These are phyloP conservation scores for Tolmerus cingulatus DNA, from an alignment of 2,888 invertebrate genomes.

Conservation along the genomic window DNA sequence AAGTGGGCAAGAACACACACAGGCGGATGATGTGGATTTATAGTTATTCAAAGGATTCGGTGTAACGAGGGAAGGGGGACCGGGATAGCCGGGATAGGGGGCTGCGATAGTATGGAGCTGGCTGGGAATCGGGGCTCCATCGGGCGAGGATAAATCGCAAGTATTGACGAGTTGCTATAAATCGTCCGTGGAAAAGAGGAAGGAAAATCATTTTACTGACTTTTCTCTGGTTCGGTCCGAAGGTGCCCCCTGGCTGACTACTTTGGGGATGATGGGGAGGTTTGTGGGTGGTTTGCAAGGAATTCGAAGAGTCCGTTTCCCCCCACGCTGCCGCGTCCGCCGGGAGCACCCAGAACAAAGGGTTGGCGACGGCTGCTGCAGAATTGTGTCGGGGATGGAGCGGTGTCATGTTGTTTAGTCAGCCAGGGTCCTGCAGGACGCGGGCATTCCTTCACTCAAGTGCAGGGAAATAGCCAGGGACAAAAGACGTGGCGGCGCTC, in stretches of 20 bases:
- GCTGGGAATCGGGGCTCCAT: background rate
- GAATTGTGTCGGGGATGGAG: background rate
- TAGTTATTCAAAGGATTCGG: conserved; percentile 15
- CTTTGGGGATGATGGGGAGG: background rate
- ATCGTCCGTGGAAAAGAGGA: conserved; percentile 35
- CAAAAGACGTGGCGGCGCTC: conserved; percentile 2
- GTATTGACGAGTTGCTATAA: conserved; percentile 39
- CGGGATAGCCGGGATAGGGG: background rate
- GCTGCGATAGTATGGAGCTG: background rate
- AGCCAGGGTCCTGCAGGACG: conserved; percentile 3
- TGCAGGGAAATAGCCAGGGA: conserved; percentile 18
- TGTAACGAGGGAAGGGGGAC: background rate
- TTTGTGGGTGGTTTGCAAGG: background rate
- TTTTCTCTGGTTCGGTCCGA: background rate
- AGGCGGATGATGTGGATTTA: conserved; percentile 31
- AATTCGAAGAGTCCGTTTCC: background rate
- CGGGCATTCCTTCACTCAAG: conserved; percentile 4
- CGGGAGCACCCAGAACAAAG: background rate
- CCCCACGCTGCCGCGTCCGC: background rate
- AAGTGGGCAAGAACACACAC: conserved; percentile 8
- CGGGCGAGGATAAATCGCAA: conserved; percentile 37
- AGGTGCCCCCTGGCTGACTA: background rate
- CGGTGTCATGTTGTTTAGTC: conserved; percentile 32
- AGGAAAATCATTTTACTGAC: conserved; percentile 41
- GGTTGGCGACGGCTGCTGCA: conserved; percentile 2